Evolutionary conservation across 1,140 invertebrate species (phyloP), one percentile per base, ranked within the genome.

Genomic region (Eufriesea mexicana): DNA sequence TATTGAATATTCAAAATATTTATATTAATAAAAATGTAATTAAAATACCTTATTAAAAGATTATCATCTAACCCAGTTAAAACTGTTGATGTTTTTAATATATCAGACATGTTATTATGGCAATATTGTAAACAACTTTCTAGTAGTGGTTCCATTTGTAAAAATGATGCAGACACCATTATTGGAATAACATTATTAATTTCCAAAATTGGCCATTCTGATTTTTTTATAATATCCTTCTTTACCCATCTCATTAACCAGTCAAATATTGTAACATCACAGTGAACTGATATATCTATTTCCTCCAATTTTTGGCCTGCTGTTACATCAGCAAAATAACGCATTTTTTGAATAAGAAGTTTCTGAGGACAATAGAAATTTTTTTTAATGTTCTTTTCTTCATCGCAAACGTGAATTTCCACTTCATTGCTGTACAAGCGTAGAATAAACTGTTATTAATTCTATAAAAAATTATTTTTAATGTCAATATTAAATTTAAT

Each of bases 181-280:
- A 99, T 98, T 0, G 98, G 98, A 76, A 99, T 96, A 1, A 98
- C 98, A 94, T 98, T 99, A 78, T 95, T 96, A 1, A 97, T 94
- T 91, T 99, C 98, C 25, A 98, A 93, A 83, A 96, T 93, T 6
- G 97, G 97, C 94, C 96, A 96, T 73, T 96, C 95, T 79, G 96
- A 96, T 81, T 96, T 95, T 74, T 96, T 94, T 57, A 96, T 95
- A 0, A 95, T 94, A 85, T 97, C 97, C 68, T 96, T 95, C 91
- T 97, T 97, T 0, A 99, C 97, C 98, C 98, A 99, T 85, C 96
- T 96, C 97, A 99, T 98, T n/a, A 99, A 94, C 98, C 98, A 99
- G 86, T 99, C 98, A 92, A 99, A 99, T 84, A 97, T 97, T 70
- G 96, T 96, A 68, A 99, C 97, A 94, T 99, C 98, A 92, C 98